Percentiles rank a stretch among this genome's conserved stretches.
Conservation (phyloP, 2,888 invertebrate species). For the Ennomos quercinarius region DNA sequence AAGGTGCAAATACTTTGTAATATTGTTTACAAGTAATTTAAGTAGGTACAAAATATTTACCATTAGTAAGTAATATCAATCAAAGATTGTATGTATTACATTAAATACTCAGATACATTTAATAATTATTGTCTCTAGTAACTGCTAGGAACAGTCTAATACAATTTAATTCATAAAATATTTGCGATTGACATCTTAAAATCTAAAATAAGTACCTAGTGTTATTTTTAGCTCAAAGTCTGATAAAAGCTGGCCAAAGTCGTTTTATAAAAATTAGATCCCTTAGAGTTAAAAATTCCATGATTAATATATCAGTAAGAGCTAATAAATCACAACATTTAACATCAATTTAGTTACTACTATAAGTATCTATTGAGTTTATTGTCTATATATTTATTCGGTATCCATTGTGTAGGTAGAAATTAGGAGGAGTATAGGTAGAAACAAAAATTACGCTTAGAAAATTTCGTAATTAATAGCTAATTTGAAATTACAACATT, state of each 20-base stretch:
- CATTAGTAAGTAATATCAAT: neutral
- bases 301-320: slow-evolving; percentile 33
- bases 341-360: slow-evolving; percentile 52
- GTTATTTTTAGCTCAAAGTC: slow-evolving; percentile 36
- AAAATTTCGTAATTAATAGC: too few species aligned
- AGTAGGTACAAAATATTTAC: too few species aligned
- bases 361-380: slow-evolving; percentile 48
- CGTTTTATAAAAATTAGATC: slow-evolving; percentile 69
- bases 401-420: slow-evolving; percentile 40
- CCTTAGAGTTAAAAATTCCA: slow-evolving; percentile 45
- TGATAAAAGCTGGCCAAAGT: slow-evolving; percentile 69
- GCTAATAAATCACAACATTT: slow-evolving; percentile 63
- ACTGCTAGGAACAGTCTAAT: slow-evolving; percentile 35
- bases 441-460: too few species aligned
- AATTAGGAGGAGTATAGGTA: neutral
- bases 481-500: too few species aligned
- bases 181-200: slow-evolving; percentile 81
- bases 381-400: slow-evolving; percentile 65
- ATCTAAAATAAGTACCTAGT: slow-evolving; percentile 43
- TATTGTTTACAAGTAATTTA: slow-evolving; percentile 1
- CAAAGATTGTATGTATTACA: slow-evolving; percentile 6
- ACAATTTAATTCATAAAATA: slow-evolving; percentile 42
- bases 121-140: neutral
- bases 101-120: too few species aligned
- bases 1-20: slow-evolving; percentile 16